These are phyloP conservation scores for Andrena bucephala DNA, from an alignment of 2,888 invertebrate species.

Conservation along the genomic window DNA sequence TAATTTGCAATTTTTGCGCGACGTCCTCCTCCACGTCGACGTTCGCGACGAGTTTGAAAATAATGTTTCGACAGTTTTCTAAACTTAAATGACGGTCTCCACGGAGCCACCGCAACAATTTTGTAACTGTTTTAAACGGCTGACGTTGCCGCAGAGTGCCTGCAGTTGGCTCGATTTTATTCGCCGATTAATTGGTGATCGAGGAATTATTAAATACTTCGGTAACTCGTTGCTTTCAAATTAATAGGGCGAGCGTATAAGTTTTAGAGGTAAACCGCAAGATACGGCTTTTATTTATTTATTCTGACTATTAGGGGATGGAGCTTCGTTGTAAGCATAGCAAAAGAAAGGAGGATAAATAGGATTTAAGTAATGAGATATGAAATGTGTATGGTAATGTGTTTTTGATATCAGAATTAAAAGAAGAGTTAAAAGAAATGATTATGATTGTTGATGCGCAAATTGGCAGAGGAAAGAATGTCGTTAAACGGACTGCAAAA, in stretches of 20 bases:
- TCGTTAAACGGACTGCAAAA: too few species aligned
- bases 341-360: too few species aligned
- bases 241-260: not conserved
- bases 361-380: too few species aligned
- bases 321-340: too few species aligned
- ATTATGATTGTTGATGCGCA: too few species aligned
- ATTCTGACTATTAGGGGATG: too few species aligned
- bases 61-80: conserved; percentile 36
- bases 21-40: conserved; percentile 1
- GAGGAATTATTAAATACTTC: not conserved
- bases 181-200: not conserved
- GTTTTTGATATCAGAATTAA: too few species aligned
- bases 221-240: not conserved
- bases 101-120: not conserved
- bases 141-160: not conserved
- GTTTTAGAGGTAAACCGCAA: too few species aligned
- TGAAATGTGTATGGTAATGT: too few species aligned
- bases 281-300: not conserved
- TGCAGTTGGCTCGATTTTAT: not conserved
- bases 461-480: too few species aligned
- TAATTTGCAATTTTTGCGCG: conserved; percentile 53
- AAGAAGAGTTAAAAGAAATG: too few species aligned
- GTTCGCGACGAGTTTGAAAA: conserved; percentile 30
- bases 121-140: conserved; percentile 1
- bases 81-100: conserved; percentile 36